Evolutionary conservation across 2,888 invertebrate genomes (phyloP).

Genomic region (Erpobdella octoculata): DNA sequence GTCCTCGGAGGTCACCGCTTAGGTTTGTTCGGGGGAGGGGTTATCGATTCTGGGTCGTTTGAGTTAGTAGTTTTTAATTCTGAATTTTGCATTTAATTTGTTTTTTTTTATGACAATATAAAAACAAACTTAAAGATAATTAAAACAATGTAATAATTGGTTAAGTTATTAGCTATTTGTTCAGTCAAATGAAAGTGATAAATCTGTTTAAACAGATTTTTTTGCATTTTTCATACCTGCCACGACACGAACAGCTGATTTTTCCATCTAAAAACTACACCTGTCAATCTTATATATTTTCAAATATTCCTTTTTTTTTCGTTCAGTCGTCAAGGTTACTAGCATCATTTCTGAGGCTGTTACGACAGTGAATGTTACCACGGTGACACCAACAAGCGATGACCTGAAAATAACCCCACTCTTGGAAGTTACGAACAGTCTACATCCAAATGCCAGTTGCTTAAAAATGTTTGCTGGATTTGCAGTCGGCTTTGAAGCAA

Average conservation of each 20-base stretch:
- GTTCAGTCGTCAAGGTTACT: not conserved
- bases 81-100: too few species aligned
- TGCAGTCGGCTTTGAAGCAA: not conserved
- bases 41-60: too few species aligned
- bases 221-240: too few species aligned
- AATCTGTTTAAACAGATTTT: too few species aligned
- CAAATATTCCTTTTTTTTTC: not conserved
- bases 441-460: not conserved
- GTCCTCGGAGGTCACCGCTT: too few species aligned
- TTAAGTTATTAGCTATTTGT: not conserved
- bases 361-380: not conserved
- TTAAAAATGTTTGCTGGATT: not conserved
- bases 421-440: not conserved
- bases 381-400: not conserved
- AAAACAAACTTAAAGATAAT: too few species aligned
- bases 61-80: too few species aligned
- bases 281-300: not conserved
- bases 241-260: too few species aligned
- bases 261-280: not conserved
- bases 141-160: not conserved
- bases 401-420: not conserved
- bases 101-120: too few species aligned
- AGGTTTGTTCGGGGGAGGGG: too few species aligned
- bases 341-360: not conserved
- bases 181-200: not conserved